Evolutionary conservation across 1,140 invertebrate genomes (phyloP).

Genomic region (Hermetia illucens): DNA sequence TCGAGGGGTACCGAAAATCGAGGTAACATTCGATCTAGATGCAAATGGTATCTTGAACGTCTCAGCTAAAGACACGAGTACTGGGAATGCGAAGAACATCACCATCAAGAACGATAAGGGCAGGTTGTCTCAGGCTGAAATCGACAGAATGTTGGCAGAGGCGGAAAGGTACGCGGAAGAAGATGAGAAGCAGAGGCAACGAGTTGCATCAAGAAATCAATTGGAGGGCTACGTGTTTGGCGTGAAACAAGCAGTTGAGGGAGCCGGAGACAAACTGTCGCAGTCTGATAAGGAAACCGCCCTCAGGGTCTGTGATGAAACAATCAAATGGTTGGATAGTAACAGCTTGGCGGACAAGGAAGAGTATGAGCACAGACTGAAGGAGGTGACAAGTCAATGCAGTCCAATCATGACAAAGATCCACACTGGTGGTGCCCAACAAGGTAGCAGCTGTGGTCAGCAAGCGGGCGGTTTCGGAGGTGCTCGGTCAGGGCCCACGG

Average conservation of each 20-base stretch:
- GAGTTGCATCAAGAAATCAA: conserved; percentile 57
- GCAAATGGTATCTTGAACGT: conserved; percentile 72
- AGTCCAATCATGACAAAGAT: conserved; percentile 38
- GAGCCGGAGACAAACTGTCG: conserved; percentile 17
- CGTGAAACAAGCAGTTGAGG: conserved; percentile 52
- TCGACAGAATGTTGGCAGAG: conserved; percentile 77
- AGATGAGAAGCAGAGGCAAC: conserved; percentile 48
- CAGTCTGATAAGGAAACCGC: conserved; percentile 10
- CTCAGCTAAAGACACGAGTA: conserved; percentile 60
- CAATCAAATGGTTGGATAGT: conserved; percentile 38
- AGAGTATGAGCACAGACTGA: conserved; percentile 40
- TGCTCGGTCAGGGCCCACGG: conserved; percentile 35
- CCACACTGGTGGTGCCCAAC: conserved; percentile 22
- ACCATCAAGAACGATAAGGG: conserved; percentile 91
- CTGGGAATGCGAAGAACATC: conserved; percentile 60
- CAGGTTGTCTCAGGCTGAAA: conserved; percentile 76
- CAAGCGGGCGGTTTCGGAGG: conserved; percentile 13
- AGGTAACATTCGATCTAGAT: conserved; percentile 64
- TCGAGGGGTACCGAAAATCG: conserved; percentile 41
- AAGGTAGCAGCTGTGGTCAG: conserved; percentile 14
- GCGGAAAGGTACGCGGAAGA: conserved; percentile 55
- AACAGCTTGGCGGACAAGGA: conserved; percentile 44
- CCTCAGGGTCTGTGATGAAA: conserved; percentile 30
- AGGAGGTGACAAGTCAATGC: conserved; percentile 36
- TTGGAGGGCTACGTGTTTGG: conserved; percentile 74